These are phyloP conservation scores for Otus sunia DNA, from an alignment of 2,113 vertebrate species.

Conservation along the genomic window DNA sequence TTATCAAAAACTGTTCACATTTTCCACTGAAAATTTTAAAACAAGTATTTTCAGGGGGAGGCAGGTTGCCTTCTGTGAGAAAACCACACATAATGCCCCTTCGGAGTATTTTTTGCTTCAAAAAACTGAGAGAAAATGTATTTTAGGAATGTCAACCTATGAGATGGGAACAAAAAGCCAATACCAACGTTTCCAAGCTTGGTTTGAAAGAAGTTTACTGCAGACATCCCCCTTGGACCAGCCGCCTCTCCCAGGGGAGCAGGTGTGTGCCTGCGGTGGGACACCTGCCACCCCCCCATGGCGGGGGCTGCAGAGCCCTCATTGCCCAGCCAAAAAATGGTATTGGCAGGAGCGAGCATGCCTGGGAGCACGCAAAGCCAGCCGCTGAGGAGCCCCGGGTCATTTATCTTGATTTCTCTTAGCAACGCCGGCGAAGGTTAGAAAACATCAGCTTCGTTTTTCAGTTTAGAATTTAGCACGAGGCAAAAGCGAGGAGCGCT, in stretches of 20 bases:
- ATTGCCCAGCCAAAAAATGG: not conserved
- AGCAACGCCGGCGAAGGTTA: conserved; percentile 21
- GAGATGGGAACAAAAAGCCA: not conserved
- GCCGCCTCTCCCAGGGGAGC: too few relatives aligned
- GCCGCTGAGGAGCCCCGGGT: not conserved
- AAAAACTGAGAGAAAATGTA: not conserved
- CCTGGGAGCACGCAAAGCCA: not conserved
- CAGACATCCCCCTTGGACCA: not conserved
- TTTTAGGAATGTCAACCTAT: not conserved
- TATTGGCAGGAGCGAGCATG: not conserved
- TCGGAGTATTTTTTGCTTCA: not conserved
- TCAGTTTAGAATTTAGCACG: conserved; percentile 27
- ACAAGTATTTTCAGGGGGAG: conserved; percentile 41
- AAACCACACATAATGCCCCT: not conserved
- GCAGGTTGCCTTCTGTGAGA: conserved; percentile 45
- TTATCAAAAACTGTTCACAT: conserved; percentile 16
- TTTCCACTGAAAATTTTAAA: conserved; percentile 42
- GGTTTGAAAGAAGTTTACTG: not conserved
- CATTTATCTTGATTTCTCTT: conserved; percentile 65
- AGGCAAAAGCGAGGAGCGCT: not conserved
- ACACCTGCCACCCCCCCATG: not conserved
- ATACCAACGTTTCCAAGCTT: not conserved
- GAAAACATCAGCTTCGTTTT: conserved; percentile 21
- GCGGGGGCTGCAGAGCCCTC: fast-evolving
- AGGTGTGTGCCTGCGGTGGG: fast-evolving